Evolutionary conservation across 2,797 vertebrate species (phyloP), one percentile per base, ranked within the genome.

Genomic region (Micropoecilia bifurca): DNA sequence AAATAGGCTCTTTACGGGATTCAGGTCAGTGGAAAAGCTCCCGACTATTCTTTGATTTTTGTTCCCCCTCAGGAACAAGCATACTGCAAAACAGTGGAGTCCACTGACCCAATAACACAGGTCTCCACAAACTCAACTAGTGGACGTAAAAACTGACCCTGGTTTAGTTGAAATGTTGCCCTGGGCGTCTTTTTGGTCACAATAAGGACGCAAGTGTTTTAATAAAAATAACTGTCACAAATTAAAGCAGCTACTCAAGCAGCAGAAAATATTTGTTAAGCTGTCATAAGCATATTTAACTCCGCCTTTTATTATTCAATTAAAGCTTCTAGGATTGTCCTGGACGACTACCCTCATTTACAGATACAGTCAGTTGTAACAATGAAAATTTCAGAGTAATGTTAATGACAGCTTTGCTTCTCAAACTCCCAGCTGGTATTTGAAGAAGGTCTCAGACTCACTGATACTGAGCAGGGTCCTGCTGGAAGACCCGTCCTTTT

Each of bases 1-100:
- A 47, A 69, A 69, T 41, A 12, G 66, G 10, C 14, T 45, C 22
- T 50, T 39, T 50, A 50, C 36, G 16, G 47, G 47, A 73, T 73
- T 20, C 30, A 73, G 47, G 71, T 50, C 45, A n/a, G 68, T 71
- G 68, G 66, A 69, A 69, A 66, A 69, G 10, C 59, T 20, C 30
- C 30, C 0, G 16, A 63, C 30, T 30, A 59, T 14, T n/a, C 25
- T 50, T 50, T 59, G 57, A 30, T 59, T 59, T 30, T 36, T 63
- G 33, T 33, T 33, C 3, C 6, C 28, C 4, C 16, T 16, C 30
- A 36, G 30, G 16, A 36, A 36, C 59, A 36, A 63, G 33, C 59
- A 63, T 16, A 3, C 33, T 18, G 6, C 59, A 36, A 33, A 18
- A 25, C 3, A 36, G 59, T 63, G 59, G 30, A 36, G 33, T 36